Percentiles rank a stretch among this genome's conserved stretches.
These are phyloP conservation scores for Daboia siamensis DNA, from an alignment of 2,113 vertebrate genomes.

Conservation along the genomic window DNA sequence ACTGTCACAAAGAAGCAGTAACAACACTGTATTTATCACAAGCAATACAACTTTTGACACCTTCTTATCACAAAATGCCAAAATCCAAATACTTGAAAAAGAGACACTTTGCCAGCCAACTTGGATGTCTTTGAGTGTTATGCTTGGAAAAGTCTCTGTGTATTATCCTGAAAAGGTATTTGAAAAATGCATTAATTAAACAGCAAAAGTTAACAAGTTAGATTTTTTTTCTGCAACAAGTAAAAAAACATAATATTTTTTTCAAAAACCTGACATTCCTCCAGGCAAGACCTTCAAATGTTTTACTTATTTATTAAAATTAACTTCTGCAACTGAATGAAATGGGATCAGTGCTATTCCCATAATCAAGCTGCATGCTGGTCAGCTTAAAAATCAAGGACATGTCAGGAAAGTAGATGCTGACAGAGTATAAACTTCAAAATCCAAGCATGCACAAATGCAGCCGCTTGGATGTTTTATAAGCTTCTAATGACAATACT, in stretches of 20 bases:
- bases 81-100: background rate
- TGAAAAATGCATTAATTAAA: background rate
- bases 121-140: background rate
- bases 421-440: constrained; percentile 2
- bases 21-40: background rate
- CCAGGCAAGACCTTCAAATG: constrained; percentile 34
- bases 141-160: background rate
- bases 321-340: constrained; percentile 59
- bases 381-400: constrained; percentile 34
- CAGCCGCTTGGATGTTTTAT: constrained; percentile 35
- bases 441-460: constrained; percentile 37
- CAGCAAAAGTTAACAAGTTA: background rate
- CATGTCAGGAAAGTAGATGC: background rate
- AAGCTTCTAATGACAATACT: constrained; percentile 57
- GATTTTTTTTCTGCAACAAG: background rate
- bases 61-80: background rate
- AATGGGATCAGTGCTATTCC: constrained; percentile 34
- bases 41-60: background rate
- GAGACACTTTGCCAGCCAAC: background rate
- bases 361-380: constrained; percentile 26
- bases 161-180: background rate
- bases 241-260: background rate
- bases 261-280: background rate
- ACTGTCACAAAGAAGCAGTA: background rate
- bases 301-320: constrained; percentile 45